Base-by-base conservation (phyloP, 2,113 vertebrate genomes). In the Vulpes vulpes region DNA sequence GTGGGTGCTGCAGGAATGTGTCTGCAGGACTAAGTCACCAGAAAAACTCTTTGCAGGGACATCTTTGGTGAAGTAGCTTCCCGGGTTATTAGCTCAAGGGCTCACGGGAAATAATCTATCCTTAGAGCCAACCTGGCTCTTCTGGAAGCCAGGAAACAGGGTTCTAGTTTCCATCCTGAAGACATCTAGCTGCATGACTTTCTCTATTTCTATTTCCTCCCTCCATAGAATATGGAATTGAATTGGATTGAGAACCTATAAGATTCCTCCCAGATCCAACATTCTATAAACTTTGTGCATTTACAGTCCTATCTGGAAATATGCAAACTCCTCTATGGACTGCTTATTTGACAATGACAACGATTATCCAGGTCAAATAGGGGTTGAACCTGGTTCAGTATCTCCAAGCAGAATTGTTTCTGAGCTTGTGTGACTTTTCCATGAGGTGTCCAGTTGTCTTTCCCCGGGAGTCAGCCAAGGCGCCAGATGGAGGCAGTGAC, bases 401-500 rank as follows among this genome's bases (percentile, higher is more conserved):
- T 71, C 67, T 96, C 67, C 16, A 60, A 38, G 76, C 55, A 98
- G 87, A 97, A 51, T 27, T 95, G 3, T 55, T 97, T 96, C 94
- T 81, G 57, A 97, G 65, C 59, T 81, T 89, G 85, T 91, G 51
- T 94, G 86, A 89, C 53, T 89, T 97, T 97, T 89, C 91, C 96
- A 81, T 88, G 95, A 87, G 90, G 53, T 91, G 62, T 93, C 20
- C 79, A 87, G 57, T 96, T 43, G 6, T 96, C 94, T 93, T 95
- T 95, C 11, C 38, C 80, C 97, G 65, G n/a, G 14, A 95, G 62
- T 67, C 57, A 97, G 64, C 69, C 94, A 95, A 85, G 23, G 76
- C 59, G 3, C 94, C 91, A 97, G 85, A 86, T 98, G 95, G 91
- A 98, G 62, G 81, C 23, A 89, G 51, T 96, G 95, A 95, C 43